These are phyloP conservation scores for Neomonachus schauinslandi DNA, from an alignment of 2,113 vertebrate genomes.

Conservation along the genomic window DNA sequence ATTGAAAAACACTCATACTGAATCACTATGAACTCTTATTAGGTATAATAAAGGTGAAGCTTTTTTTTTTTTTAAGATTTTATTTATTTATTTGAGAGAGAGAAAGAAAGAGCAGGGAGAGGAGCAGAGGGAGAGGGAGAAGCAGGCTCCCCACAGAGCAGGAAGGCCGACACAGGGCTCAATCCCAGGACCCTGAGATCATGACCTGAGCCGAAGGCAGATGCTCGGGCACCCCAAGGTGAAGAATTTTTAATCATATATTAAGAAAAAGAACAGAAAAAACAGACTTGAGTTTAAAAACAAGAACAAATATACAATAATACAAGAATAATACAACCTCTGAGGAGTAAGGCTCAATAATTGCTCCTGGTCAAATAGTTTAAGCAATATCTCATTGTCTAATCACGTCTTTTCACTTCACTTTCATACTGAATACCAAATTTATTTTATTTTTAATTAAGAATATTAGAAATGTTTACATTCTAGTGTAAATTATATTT, in stretches of 20 bases:
- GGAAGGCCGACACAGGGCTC: background rate
- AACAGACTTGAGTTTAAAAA: background rate
- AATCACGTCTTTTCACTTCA: background rate
- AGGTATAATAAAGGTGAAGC: background rate
- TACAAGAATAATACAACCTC: background rate
- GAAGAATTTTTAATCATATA: background rate
- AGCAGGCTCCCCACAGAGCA: background rate
- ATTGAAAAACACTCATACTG: background rate
- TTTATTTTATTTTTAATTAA: background rate
- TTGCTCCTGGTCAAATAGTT: background rate
- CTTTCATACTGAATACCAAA: background rate
- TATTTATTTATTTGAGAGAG: background rate
- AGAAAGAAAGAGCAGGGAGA: background rate
- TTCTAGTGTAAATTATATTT: background rate
- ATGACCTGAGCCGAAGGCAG: background rate
- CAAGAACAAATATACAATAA: background rate
- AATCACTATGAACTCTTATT: background rate
- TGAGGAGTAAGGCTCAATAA: background rate
- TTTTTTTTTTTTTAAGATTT: background rate
- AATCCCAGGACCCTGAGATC: background rate
- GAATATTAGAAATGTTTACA: background rate
- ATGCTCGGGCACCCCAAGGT: background rate
- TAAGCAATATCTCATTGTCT: background rate
- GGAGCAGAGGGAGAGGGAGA: background rate
- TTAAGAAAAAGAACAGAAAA: background rate